A percentile compares a stretch with the other conserved stretches of the same genome.
These are phyloP conservation scores for Protobothrops flavoviridis DNA, from an alignment of 2,113 vertebrate genomes.

Conservation along the genomic window DNA sequence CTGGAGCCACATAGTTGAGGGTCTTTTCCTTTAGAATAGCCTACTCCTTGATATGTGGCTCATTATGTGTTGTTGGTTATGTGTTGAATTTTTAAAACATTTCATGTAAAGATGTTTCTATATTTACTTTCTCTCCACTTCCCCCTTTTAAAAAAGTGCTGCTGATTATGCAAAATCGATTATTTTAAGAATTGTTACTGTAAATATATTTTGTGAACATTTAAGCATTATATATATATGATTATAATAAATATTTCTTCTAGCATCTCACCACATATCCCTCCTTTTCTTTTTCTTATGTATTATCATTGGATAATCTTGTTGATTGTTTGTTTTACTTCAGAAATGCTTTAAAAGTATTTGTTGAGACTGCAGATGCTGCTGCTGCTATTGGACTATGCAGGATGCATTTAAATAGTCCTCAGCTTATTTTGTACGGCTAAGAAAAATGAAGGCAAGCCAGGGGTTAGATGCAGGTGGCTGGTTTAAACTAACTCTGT, in stretches of 20 bases:
- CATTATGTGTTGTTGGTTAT: too few relatives aligned
- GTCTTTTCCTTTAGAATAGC: too few relatives aligned
- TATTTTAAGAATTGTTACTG: slow-evolving; percentile 92
- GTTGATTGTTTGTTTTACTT: neutral
- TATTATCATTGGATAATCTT: neutral
- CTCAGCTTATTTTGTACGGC: neutral
- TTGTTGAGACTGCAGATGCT: neutral
- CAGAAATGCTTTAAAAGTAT: neutral
- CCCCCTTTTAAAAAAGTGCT: slow-evolving; percentile 70
- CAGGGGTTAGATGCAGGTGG: neutral
- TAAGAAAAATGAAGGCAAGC: neutral
- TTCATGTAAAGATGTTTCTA: too few relatives aligned
- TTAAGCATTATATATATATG: slow-evolving; percentile 98
- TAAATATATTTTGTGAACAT: slow-evolving; percentile 99
- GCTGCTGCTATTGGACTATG: neutral
- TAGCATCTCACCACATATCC: neutral
- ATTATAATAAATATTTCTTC: slow-evolving; percentile 75
- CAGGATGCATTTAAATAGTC: neutral
- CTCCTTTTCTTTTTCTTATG: neutral
- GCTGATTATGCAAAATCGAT: slow-evolving; percentile 97
- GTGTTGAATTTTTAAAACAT: too few relatives aligned
- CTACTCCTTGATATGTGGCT: too few relatives aligned
- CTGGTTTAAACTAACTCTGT: neutral
- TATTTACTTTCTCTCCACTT: too few relatives aligned
- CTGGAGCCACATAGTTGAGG: too few relatives aligned